These are phyloP conservation scores for Anoura caudifer DNA, from an alignment of 2,113 vertebrate species.

Conservation along the genomic window DNA sequence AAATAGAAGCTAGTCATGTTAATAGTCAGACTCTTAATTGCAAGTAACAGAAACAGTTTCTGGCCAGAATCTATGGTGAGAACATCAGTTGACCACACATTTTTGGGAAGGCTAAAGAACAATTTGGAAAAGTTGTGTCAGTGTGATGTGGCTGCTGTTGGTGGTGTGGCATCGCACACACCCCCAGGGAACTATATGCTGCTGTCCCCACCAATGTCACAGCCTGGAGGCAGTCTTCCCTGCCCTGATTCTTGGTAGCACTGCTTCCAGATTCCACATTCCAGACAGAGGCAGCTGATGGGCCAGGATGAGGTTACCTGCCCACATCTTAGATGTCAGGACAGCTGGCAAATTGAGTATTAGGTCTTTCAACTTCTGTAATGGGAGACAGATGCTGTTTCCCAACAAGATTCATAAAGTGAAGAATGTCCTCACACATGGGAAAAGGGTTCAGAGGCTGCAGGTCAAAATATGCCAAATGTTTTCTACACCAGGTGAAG, in stretches of 20 bases:
- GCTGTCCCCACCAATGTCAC: fast-evolving
- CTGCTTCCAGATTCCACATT: neutral
- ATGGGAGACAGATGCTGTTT: neutral
- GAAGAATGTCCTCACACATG: neutral
- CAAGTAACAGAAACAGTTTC: neutral
- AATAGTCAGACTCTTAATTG: neutral
- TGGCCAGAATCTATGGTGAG: neutral
- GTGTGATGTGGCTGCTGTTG: neutral
- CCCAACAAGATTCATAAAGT: neutral
- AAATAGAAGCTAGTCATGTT: neutral
- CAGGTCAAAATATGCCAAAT: neutral
- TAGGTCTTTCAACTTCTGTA: neutral
- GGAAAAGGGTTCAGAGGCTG: neutral
- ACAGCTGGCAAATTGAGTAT: neutral
- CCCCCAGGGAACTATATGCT: neutral
- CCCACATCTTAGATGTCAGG: neutral
- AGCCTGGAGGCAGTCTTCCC: neutral
- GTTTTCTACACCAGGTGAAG: neutral
- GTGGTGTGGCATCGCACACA: neutral
- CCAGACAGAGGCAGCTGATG: neutral
- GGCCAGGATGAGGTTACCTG: neutral
- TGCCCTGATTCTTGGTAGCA: neutral
- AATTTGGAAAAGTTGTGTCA: neutral
- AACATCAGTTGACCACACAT: no score
- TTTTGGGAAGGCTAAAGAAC: neutral